Base-by-base conservation (phyloP, 2,888 invertebrate species). In the Aleiodes testaceus region DNA sequence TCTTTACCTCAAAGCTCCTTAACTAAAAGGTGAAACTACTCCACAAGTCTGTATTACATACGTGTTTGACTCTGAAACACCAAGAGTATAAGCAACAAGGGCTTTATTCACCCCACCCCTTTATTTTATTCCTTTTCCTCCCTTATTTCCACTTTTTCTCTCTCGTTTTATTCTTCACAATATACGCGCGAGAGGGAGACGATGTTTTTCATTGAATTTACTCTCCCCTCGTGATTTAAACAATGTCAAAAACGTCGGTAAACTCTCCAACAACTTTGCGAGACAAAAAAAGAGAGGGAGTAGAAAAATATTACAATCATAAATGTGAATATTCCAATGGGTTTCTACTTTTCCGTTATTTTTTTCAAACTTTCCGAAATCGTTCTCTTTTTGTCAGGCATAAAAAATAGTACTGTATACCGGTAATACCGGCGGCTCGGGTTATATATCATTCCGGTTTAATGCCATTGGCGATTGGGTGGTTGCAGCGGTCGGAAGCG, bases 1-100 rank as follows among this genome's bases (percentile, higher is more conserved):
- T 69, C 70, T 70, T 65, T 53, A 44, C 69, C 45, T 53, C 26
- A 66, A 70, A 70, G 70, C 70, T 55, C 65, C 65, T 70, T 70
- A 65, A 70, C 70, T 70, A 65, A 59, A 70, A 70, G 70, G 70
- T 70, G 59, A 70, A 70, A 70, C 53, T 70, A 49, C 47, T n/a
- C 22, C n/a, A 20, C 52, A 12, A 11, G 7, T 9, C 22, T 22
- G 52, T 22, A 20, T 22, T 52, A 52, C 52, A 52, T 22, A 52
- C 52, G 52, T 20, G 52, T 52, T 59, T 59, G 59, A 59, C 59
- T 30, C n/a, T 59, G 36, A 36, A 59, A 59, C 26, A 52, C 22
- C 52, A 12, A 20, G 20, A 52, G 20, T 52, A 52, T 52, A 20
- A 52, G 52, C 22, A 52, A 52, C 52, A 52, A 52, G 52, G 22